These are phyloP conservation scores for Tigriopus californicus DNA, from an alignment of 2,888 invertebrate genomes.

Conservation along the genomic window DNA sequence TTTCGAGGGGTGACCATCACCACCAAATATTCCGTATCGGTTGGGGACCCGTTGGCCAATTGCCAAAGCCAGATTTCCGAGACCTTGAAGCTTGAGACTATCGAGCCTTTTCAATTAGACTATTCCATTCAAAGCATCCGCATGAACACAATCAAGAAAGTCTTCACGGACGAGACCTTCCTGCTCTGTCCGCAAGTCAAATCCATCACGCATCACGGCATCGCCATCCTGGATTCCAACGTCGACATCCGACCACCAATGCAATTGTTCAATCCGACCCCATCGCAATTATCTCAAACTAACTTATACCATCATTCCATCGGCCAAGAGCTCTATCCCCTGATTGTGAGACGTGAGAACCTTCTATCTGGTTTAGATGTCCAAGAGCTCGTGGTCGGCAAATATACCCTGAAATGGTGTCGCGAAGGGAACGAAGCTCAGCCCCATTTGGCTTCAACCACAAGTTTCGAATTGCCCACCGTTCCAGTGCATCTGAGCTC, in stretches of 20 bases:
- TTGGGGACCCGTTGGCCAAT: neutral
- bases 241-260: slow-evolving; percentile 7
- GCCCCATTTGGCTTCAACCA: neutral
- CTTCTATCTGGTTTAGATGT: neutral
- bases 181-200: slow-evolving; percentile 1
- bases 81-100: neutral
- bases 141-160: no score
- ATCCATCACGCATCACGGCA: neutral
- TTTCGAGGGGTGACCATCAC: neutral
- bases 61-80: neutral
- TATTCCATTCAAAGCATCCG: no score
- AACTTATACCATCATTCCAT: neutral
- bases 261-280: neutral
- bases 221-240: slow-evolving; percentile 4
- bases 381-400: slow-evolving; percentile 5
- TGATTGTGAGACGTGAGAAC: neutral
- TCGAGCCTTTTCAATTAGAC: slow-evolving; percentile 4
- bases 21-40: neutral
- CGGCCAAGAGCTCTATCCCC: neutral
- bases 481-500: neutral
- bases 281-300: neutral
- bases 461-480: neutral
- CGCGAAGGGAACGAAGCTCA: neutral
- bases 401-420: slow-evolving; percentile 6
- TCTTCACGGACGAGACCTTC: slow-evolving; percentile 1